Conservation (phyloP, 1,140 invertebrate genomes). For the Cotesia glomerata region DNA sequence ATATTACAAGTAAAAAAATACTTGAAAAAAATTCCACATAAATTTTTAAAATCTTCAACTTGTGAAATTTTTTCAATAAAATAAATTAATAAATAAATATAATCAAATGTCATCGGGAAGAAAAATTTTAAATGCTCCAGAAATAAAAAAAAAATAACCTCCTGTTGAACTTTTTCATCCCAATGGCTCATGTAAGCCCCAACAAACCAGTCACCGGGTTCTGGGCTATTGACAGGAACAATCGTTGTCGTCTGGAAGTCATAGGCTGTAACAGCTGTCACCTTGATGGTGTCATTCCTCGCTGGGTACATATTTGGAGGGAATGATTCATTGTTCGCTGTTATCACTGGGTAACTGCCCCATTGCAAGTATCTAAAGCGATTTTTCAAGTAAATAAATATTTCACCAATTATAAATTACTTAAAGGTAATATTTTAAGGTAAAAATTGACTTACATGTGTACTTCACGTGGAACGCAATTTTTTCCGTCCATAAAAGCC, state of each 20-base stretch:
- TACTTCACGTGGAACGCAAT: slow-evolving; percentile 59
- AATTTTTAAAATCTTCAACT: too few relatives aligned
- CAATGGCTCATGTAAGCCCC: slow-evolving; percentile 65
- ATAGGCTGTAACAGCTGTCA: slow-evolving; percentile 59
- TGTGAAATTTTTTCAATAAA: too few relatives aligned
- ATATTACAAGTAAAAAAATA: not conserved
- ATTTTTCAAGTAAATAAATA: slow-evolving; percentile 5
- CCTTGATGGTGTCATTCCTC: slow-evolving; percentile 48
- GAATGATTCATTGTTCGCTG: slow-evolving; percentile 61
- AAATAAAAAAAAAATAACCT: slow-evolving; percentile 49
- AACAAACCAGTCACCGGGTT: slow-evolving; percentile 68
- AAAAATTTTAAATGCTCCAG: not conserved
- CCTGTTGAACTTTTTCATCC: slow-evolving; percentile 66
- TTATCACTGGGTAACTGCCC: slow-evolving; percentile 69
- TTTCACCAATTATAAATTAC: not conserved
- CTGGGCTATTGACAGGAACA: slow-evolving; percentile 62
- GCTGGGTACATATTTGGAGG: slow-evolving; percentile 54
- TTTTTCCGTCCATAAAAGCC: slow-evolving; percentile 62
- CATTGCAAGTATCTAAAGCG: slow-evolving; percentile 64
- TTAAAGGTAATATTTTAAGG: not conserved
- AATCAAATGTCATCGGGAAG: too few relatives aligned
- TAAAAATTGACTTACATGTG: slow-evolving; percentile 57
- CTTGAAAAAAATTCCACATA: not conserved
- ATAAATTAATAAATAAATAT: too few relatives aligned
- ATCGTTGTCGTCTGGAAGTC: slow-evolving; percentile 58